Conservation (phyloP, 2,797 vertebrate species). For the Staurois parvus region DNA sequence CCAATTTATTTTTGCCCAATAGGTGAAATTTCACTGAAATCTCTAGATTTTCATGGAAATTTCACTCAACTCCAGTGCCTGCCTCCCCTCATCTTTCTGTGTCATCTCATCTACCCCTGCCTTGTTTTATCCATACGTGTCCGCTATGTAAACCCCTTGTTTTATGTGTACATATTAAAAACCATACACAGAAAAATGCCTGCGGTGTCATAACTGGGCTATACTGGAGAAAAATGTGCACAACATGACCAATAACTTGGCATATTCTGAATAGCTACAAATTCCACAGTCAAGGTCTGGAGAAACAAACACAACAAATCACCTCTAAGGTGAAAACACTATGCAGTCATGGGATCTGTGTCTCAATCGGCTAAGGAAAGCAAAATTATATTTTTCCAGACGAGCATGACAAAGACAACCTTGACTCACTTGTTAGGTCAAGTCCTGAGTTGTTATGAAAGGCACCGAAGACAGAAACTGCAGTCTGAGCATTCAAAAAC, state of each 20-base stretch:
- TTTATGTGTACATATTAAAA: neutral
- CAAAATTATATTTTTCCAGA: conserved; percentile 48
- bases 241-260: neutral
- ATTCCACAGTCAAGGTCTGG: neutral
- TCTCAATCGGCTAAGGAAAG: conserved; percentile 47
- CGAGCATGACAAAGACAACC: conserved; percentile 40
- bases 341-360: neutral
- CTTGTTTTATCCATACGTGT: no score
- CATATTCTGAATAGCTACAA: neutral
- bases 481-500: conserved; percentile 28
- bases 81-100: no score
- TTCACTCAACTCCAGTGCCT: no score
- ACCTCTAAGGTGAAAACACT: neutral
- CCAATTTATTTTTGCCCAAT: no score
- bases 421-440: conserved; percentile 52
- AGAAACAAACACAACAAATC: conserved; percentile 22
- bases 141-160: no score
- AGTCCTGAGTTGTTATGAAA: conserved; percentile 35
- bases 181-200: neutral
- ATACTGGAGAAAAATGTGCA: neutral
- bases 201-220: neutral
- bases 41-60: no score
- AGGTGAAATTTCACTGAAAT: no score
- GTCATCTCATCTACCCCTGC: no score
- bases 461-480: conserved; percentile 41